These are phyloP conservation scores for Epizoanthus rinbou DNA, from an alignment of 92 coral and sea anemone genomes.

Conservation along the genomic window DNA sequence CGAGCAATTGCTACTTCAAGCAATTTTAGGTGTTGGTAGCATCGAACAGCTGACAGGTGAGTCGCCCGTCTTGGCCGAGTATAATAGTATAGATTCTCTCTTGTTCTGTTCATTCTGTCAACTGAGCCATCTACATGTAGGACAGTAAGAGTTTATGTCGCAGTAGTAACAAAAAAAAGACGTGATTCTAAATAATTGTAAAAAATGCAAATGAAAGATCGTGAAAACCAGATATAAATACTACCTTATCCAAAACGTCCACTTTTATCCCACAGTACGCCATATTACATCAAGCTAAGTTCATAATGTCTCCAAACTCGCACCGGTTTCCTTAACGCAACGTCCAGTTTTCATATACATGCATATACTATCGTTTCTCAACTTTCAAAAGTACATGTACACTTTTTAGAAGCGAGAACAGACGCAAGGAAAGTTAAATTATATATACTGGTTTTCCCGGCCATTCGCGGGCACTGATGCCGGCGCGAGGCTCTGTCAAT, in stretches of 20 bases:
- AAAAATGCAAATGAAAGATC: background rate
- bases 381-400: background rate
- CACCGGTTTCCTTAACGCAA: background rate
- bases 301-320: background rate
- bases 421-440: background rate
- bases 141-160: background rate
- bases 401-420: background rate
- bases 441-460: background rate
- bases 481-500: too few species aligned
- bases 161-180: background rate
- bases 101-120: background rate
- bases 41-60: background rate
- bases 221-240: background rate
- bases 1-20: background rate
- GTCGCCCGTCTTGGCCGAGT: background rate
- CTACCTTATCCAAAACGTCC: constrained; percentile 18
- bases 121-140: background rate
- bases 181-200: too few species aligned
- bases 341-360: background rate
- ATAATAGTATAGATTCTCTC: background rate
- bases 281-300: constrained; percentile 1
- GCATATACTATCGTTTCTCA: background rate
- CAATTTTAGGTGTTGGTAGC: background rate
- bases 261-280: constrained; percentile 25
- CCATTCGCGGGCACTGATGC: background rate